A percentile compares a stretch with the other conserved stretches of the same genome.
Conservation (phyloP, 1,140 invertebrate genomes). For the Drosophila serrata region DNA sequence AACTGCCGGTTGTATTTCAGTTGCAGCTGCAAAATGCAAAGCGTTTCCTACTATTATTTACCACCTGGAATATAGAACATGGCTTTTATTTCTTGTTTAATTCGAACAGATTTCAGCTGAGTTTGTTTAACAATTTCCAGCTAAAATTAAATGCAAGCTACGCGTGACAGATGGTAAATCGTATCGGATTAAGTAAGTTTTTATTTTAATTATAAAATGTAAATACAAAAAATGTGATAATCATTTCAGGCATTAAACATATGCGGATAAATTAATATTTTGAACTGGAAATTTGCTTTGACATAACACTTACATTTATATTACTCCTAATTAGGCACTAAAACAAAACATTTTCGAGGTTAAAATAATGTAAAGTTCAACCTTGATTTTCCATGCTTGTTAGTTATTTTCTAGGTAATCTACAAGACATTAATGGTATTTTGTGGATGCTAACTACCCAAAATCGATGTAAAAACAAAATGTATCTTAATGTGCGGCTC, state of each 20-base stretch:
- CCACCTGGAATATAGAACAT: constrained; percentile 29
- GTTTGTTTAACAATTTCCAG: constrained; percentile 23
- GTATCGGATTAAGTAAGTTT: background rate
- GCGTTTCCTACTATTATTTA: constrained; percentile 22
- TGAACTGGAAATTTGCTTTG: background rate
- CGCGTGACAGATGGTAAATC: constrained; percentile 5
- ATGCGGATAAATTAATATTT: background rate
- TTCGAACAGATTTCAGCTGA: constrained; percentile 42
- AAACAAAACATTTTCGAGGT: background rate
- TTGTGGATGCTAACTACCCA: background rate
- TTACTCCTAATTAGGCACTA: background rate
- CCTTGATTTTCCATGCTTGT: background rate
- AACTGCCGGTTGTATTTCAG: background rate
- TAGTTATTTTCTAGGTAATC: background rate
- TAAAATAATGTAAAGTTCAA: background rate
- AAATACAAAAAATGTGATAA: background rate
- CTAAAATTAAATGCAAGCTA: constrained; percentile 9
- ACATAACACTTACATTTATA: background rate
- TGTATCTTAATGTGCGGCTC: constrained; percentile 4
- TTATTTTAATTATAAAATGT: background rate
- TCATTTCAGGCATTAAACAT: background rate
- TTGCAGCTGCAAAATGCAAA: constrained; percentile 27
- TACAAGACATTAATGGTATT: constrained; percentile 2
- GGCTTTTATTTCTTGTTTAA: constrained; percentile 15
- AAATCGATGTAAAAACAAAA: background rate